Evolutionary conservation across 1,140 invertebrate species (phyloP), one percentile per base, ranked within the genome.

Genomic region (Neocloeon triangulifer): DNA sequence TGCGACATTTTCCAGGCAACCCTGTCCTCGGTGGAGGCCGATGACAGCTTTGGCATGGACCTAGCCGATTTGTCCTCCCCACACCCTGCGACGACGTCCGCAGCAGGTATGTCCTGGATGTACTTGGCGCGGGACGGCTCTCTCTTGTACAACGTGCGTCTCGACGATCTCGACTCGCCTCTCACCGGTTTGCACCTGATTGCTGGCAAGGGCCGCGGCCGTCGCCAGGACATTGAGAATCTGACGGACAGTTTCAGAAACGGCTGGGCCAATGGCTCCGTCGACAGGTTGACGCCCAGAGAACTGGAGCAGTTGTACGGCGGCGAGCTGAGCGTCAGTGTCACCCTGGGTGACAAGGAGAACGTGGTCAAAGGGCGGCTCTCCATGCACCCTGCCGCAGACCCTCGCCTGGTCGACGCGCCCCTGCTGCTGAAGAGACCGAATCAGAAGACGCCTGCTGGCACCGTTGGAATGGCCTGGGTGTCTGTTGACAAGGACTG

Each of bases 401-500:
- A 31, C 32, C 4, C 18, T 14, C 31, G 8, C 13, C 21, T 13
- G 17, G 35, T 16, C 13, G 34, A 39, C 9, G 20, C 25, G 6
- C 32, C 36, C 5, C 12, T 37, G 7, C 21, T 41, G 2, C 33
- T 41, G 8, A 33, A 27, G 15, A 28, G 33, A 6, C 19, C 25
- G 9, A 7, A 22, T 16, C 21, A 21, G 1, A 32, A 12, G 30
- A 50, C 56, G 0, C 40, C 50, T 9, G 56, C 58, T 0, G 57
- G 59, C 3, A 48, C 64, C 3, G 66, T 71, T n/a, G 81, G 75
- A 12, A 56, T 84, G 19, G 69, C 73, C 9, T 89, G 81, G 81
- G 52, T 77, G 21, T 64, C 69, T 1, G 66, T 89, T 4, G 80
- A 86, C 46, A 59, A 63, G 2, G 67, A 82, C 22, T 89, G 82